These are phyloP conservation scores for Aporophyla lueneburgensis DNA, from an alignment of 2,888 invertebrate genomes.

Conservation along the genomic window DNA sequence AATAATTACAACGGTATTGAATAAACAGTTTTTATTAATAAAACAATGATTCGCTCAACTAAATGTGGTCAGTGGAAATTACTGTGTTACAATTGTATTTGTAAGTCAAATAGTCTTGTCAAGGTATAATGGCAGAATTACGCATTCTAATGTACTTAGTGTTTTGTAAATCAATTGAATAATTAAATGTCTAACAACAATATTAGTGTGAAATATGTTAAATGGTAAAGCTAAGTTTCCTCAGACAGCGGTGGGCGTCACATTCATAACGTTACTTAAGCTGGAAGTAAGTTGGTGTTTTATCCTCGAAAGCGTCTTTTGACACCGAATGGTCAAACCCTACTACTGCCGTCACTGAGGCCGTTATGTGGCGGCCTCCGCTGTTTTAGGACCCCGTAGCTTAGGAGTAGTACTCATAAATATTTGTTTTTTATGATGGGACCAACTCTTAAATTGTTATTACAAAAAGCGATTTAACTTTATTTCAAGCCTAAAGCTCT, in stretches of 20 bases:
- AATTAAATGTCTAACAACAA: background rate
- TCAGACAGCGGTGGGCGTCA: too few relatives aligned
- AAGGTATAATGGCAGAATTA: slow-evolving; percentile 75
- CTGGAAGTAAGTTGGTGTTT: background rate
- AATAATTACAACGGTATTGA: slow-evolving; percentile 42
- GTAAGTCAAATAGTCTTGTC: slow-evolving; percentile 72
- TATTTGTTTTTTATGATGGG: background rate
- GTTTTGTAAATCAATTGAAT: slow-evolving; percentile 24
- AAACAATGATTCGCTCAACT: slow-evolving; percentile 38
- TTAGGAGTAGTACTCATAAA: background rate
- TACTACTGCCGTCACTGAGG: background rate
- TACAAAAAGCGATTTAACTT: too few relatives aligned
- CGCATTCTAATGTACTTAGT: slow-evolving; percentile 74
- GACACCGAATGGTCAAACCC: background rate
- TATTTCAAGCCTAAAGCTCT: too few relatives aligned
- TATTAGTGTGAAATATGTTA: background rate
- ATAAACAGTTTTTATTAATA: slow-evolving; percentile 36
- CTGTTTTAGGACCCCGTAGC: background rate
- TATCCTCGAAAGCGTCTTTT: background rate
- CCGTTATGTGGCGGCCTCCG: background rate
- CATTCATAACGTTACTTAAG: background rate
- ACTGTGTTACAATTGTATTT: slow-evolving; percentile 66
- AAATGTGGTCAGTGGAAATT: slow-evolving; percentile 63
- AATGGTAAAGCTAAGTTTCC: background rate
- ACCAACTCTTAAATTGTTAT: background rate